A percentile compares a stretch with the other conserved stretches of the same genome.
These are phyloP conservation scores for Nipponacmea schrenckii DNA, from an alignment of 2,888 invertebrate genomes.

Conservation along the genomic window DNA sequence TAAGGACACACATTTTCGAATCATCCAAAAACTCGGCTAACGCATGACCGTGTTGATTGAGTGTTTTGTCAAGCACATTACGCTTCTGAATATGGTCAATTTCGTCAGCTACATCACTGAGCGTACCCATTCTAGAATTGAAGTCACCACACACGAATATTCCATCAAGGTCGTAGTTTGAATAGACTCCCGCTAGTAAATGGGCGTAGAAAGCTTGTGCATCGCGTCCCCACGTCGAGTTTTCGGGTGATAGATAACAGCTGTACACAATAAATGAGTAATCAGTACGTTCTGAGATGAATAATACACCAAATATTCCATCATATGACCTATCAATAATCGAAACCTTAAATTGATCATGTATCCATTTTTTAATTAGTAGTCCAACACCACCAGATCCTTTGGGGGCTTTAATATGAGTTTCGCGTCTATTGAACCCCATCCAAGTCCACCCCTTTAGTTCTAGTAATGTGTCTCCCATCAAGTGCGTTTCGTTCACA, in stretches of 20 bases:
- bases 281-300: too few species aligned
- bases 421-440: constrained; percentile 3
- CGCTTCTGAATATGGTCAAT: neutral
- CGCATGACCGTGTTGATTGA: constrained; percentile 9
- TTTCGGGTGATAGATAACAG: neutral
- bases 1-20: neutral
- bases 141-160: constrained; percentile 2
- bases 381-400: too few species aligned
- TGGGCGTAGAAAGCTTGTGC: neutral
- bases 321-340: too few species aligned
- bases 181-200: neutral
- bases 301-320: too few species aligned
- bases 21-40: neutral
- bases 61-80: neutral
- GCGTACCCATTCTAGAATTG: neutral
- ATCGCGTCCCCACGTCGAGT: neutral
- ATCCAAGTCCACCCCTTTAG: constrained; percentile 8
- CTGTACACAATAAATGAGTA: too few species aligned
- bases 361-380: too few species aligned
- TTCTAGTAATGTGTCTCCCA: neutral
- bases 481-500: constrained; percentile 15
- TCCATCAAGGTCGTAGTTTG: neutral
- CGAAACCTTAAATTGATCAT: too few species aligned
- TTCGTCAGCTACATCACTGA: neutral
- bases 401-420: constrained; percentile 13